phyloP scores from a whole-genome alignment of 2,113 vertebrate genomes.

The Siniperca knerii region DNA sequence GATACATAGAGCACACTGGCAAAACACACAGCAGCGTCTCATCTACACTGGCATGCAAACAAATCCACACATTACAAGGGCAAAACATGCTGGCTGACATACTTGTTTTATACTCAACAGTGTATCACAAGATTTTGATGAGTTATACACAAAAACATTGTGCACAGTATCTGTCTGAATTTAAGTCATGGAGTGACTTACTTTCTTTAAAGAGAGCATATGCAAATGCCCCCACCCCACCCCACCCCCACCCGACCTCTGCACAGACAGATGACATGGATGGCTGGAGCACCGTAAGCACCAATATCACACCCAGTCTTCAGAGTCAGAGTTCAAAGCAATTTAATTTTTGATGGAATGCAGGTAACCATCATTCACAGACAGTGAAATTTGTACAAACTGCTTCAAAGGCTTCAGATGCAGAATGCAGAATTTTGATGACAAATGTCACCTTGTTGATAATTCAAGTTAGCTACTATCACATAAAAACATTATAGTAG shows the following conservation, averaged over 20 bases:
- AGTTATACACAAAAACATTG: background rate
- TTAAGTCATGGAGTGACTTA: background rate
- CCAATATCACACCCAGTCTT: background rate
- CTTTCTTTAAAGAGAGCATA: background rate
- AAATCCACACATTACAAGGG: constrained; percentile 39
- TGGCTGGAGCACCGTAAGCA: background rate
- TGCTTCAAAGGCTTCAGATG: background rate
- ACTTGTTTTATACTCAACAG: background rate
- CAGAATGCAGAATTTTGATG: background rate
- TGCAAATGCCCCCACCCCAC: background rate
- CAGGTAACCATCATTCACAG: background rate
- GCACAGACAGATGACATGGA: background rate
- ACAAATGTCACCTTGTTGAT: background rate
- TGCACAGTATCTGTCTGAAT: background rate
- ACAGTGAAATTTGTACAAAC: background rate
- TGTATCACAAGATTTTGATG: background rate
- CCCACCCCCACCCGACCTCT: background rate
- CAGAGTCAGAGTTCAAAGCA: background rate
- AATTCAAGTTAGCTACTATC: background rate
- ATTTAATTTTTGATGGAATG: background rate
- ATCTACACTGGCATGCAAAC: constrained; percentile 35
- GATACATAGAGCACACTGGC: constrained; percentile 21
- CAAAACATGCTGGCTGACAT: constrained; percentile 10
- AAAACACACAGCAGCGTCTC: constrained; percentile 38
- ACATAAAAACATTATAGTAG: background rate